phyloP scores from a whole-genome alignment of 2,797 vertebrate species.

The Notolepis coatsorum region DNA sequence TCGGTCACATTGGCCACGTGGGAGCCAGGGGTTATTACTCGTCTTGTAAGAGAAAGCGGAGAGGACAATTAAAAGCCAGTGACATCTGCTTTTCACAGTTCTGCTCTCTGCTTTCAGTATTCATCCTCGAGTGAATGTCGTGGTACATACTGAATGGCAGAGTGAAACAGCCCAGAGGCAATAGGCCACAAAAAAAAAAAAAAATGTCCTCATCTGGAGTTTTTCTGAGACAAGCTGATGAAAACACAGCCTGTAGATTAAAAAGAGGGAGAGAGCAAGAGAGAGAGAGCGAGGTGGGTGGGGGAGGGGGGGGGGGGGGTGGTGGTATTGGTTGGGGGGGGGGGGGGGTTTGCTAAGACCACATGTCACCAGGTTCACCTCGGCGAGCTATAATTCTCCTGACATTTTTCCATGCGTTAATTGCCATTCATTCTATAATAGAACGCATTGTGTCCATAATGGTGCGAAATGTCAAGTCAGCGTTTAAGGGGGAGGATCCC shows the following conservation, averaged over 20 bases:
- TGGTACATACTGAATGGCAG: neutral
- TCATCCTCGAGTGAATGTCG: neutral
- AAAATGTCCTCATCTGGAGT: too few relatives aligned
- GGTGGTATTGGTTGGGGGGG: constrained; percentile 4
- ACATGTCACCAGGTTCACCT: constrained; percentile 54
- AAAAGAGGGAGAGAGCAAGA: too few relatives aligned
- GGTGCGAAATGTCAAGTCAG: constrained; percentile 81
- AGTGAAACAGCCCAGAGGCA: too few relatives aligned
- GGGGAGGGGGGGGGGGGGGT: constrained; percentile 1
- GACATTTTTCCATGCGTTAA: constrained; percentile 79
- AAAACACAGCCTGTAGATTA: too few relatives aligned
- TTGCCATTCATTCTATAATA: constrained; percentile 78
- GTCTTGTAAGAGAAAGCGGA: too few relatives aligned
- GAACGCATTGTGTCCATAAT: constrained; percentile 74
- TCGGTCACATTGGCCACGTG: too few relatives aligned
- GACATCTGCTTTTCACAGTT: neutral
- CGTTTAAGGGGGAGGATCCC: constrained; percentile 69
- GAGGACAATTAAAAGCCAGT: too few relatives aligned
- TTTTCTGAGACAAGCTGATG: too few relatives aligned
- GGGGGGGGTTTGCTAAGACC: constrained; percentile 34
- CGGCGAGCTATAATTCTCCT: constrained; percentile 68
- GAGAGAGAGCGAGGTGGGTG: too few relatives aligned
- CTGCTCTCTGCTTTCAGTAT: neutral
- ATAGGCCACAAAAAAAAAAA: too few relatives aligned
- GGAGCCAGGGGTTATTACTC: too few relatives aligned